Percentiles rank a stretch among this genome's conserved stretches.
Conservation (phyloP, 1,140 invertebrate genomes). For the Theocolax elegans region DNA sequence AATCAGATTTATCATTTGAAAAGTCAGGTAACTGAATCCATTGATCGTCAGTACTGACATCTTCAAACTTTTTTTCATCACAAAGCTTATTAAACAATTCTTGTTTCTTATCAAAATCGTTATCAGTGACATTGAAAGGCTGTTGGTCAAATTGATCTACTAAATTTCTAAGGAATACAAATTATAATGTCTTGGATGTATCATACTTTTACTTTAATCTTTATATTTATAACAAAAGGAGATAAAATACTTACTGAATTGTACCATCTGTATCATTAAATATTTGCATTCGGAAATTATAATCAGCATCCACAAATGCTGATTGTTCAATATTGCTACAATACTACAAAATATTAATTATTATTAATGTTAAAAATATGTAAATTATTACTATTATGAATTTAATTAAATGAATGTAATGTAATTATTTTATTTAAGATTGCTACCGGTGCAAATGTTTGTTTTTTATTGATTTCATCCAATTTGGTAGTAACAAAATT, state of each 20-base stretch:
- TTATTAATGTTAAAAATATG: no score
- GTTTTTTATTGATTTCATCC: constrained; percentile 72
- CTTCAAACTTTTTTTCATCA: constrained; percentile 45
- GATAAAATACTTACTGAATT: constrained; percentile 60
- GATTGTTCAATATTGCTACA: constrained; percentile 72
- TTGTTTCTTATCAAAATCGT: constrained; percentile 67
- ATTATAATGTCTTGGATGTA: constrained; percentile 21
- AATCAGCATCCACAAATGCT: constrained; percentile 68
- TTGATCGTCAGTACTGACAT: background rate
- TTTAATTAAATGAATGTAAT: background rate
- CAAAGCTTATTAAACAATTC: constrained; percentile 72
- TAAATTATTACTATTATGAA: background rate
- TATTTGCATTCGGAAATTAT: constrained; percentile 76
- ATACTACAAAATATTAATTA: constrained; percentile 62
- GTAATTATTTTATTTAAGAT: constrained; percentile 4
- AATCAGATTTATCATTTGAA: constrained; percentile 61
- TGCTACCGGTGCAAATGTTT: constrained; percentile 69
- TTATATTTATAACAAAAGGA: constrained; percentile 19
- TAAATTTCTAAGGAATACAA: constrained; percentile 64
- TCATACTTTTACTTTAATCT: constrained; percentile 27
- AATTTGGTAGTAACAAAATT: constrained; percentile 71
- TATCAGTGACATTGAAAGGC: constrained; percentile 68
- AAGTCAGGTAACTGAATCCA: constrained; percentile 9
- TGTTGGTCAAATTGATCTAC: constrained; percentile 69
- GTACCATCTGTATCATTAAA: constrained; percentile 75